Conservation (phyloP, 30 jellyfish, hydroid and myxozoan genomes). For the Chironex yamaguchii region DNA sequence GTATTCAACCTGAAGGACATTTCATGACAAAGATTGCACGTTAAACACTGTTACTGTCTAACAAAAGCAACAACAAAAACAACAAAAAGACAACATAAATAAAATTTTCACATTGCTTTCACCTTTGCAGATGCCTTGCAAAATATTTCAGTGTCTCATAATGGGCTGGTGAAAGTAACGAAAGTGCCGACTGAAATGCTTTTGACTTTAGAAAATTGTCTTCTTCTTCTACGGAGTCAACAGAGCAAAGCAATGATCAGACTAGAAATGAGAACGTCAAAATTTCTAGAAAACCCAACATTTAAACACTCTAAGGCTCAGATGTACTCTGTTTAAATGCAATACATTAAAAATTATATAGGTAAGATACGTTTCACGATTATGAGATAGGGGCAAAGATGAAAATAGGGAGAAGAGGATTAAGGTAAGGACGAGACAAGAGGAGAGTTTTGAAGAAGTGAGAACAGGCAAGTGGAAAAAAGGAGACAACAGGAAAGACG, state of each 20-base stretch:
- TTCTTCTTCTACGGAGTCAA: constrained; percentile 36
- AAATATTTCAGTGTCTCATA: constrained; percentile 87
- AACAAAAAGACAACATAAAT: too few species aligned
- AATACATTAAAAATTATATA: background rate
- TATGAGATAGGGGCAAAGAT: background rate
- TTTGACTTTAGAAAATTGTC: constrained; percentile 46
- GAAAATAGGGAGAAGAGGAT: background rate
- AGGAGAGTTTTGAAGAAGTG: too few species aligned
- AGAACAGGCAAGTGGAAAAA: background rate
- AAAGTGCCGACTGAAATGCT: constrained; percentile 71
- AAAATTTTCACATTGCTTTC: background rate
- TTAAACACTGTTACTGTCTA: too few species aligned
- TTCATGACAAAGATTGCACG: too few species aligned
- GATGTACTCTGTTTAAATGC: background rate
- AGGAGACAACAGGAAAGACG: background rate
- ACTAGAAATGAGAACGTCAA: too few species aligned
- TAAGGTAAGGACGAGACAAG: too few species aligned
- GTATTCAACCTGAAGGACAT: too few species aligned
- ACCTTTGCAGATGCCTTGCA: constrained; percentile 92
- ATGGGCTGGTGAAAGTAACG: constrained; percentile 92
- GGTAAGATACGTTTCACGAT: background rate
- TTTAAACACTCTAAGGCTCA: too few species aligned
- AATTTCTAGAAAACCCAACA: too few species aligned
- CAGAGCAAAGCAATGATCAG: background rate
- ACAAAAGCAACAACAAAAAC: too few species aligned